Conservation (phyloP, 2,113 vertebrate genomes). For the Poicephalus meyeri region DNA sequence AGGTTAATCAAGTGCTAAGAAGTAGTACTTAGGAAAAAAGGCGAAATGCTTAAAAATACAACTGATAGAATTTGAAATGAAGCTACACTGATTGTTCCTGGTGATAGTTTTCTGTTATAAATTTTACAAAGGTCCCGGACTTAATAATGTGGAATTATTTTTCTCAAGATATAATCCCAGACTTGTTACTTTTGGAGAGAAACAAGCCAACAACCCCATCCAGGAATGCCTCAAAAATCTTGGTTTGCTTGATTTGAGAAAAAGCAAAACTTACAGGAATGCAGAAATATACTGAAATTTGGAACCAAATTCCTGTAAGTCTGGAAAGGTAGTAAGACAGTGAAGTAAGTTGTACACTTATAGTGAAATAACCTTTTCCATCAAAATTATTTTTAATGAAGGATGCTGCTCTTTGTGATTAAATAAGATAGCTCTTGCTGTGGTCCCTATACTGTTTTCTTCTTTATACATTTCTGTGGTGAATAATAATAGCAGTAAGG, state of each 20-base stretch:
- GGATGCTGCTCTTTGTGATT: neutral
- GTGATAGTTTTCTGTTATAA: slow-evolving; percentile 1
- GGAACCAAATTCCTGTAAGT: neutral
- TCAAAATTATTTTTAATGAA: neutral
- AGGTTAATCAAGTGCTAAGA: neutral
- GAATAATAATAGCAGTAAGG: neutral
- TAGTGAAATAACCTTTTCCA: neutral
- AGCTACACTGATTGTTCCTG: neutral
- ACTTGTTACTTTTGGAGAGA: slow-evolving; percentile 12
- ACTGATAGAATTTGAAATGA: slow-evolving; percentile 17
- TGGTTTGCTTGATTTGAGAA: slow-evolving; percentile 19
- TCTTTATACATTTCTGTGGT: neutral
- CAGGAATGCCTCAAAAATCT: neutral
- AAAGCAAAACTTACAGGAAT: neutral
- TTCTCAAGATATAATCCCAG: neutral
- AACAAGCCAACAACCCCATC: neutral
- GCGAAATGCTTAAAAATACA: neutral
- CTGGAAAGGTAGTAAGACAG: neutral
- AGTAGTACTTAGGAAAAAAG: neutral
- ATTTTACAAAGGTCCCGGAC: neutral
- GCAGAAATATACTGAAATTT: neutral
- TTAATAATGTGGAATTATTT: neutral
- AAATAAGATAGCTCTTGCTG: neutral
- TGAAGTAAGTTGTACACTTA: neutral
- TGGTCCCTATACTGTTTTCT: neutral